Evolutionary conservation across 2,888 invertebrate species (phyloP).

Genomic region (Chorisops tibialis): DNA sequence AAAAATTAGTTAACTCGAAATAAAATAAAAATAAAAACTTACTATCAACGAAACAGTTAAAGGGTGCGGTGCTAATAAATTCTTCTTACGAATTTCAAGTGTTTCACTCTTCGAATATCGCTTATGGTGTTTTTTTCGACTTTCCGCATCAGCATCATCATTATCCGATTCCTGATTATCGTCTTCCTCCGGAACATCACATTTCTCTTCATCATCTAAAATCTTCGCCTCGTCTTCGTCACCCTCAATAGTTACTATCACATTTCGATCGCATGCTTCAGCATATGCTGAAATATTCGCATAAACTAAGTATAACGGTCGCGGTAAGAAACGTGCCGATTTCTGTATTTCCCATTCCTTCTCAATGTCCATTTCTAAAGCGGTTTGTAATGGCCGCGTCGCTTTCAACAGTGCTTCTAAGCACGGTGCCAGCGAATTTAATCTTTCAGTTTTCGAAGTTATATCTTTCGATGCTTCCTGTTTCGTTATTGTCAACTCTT

Average conservation of each 20-base stretch:
- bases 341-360: conserved; percentile 74
- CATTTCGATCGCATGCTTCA: conserved; percentile 63
- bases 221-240: conserved; percentile 68
- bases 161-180: conserved; percentile 66
- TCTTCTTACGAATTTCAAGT: conserved; percentile 33
- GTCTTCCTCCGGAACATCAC: conserved; percentile 55
- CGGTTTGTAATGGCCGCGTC: conserved; percentile 86
- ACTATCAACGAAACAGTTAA: conserved; percentile 38
- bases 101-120: conserved; percentile 27
- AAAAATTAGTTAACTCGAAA: background rate
- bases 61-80: conserved; percentile 40
- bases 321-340: conserved; percentile 71
- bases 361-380: conserved; percentile 76
- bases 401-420: conserved; percentile 68
- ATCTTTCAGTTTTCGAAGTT: conserved; percentile 68
- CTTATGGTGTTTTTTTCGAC: conserved; percentile 33
- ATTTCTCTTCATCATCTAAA: conserved; percentile 55
- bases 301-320: conserved; percentile 81
- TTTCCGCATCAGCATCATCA: conserved; percentile 56
- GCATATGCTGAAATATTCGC: conserved; percentile 79
- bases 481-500: conserved; percentile 71
- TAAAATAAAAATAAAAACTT: conserved; percentile 5
- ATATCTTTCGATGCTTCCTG: conserved; percentile 73
- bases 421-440: conserved; percentile 80
- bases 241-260: conserved; percentile 59